Conservation (phyloP, 1,140 invertebrate species). For the Cecropterus lyciades region DNA sequence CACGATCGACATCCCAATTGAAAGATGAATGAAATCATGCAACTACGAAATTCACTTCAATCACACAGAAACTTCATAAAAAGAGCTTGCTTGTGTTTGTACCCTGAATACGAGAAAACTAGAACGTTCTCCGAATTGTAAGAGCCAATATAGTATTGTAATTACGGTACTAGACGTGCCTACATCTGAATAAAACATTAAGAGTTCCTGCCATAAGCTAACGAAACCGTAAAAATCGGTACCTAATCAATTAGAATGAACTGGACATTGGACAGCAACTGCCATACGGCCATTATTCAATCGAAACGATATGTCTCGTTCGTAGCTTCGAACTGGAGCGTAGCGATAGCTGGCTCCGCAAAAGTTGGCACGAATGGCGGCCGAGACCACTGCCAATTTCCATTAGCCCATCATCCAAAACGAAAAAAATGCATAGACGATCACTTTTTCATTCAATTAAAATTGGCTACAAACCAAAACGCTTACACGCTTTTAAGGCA, state of each 20-base stretch:
- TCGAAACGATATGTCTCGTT: constrained; percentile 78
- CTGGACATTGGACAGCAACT: constrained; percentile 60
- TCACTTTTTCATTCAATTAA: constrained; percentile 84
- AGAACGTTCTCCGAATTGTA: constrained; percentile 23
- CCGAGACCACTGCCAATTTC: constrained; percentile 82
- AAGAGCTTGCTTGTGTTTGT: constrained; percentile 15
- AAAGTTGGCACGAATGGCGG: constrained; percentile 79
- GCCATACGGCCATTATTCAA: constrained; percentile 79
- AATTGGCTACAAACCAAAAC: constrained; percentile 80
- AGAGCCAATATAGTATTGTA: background rate
- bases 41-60: constrained; percentile 63
- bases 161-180: background rate
- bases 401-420: constrained; percentile 83
- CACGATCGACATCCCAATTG: constrained; percentile 74
- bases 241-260: constrained; percentile 58
- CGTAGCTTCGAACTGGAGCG: constrained; percentile 69
- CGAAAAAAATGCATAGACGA: constrained; percentile 82
- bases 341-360: constrained; percentile 79
- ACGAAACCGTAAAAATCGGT: constrained; percentile 30
- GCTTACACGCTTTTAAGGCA: constrained; percentile 57
- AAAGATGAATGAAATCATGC: constrained; percentile 77
- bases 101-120: constrained; percentile 12
- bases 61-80: constrained; percentile 39
- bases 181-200: background rate
- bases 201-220: background rate